Percentiles rank a stretch among this genome's conserved stretches.
phyloP scores from a whole-genome alignment of 2,113 vertebrate species.

The Hippotragus niger region DNA sequence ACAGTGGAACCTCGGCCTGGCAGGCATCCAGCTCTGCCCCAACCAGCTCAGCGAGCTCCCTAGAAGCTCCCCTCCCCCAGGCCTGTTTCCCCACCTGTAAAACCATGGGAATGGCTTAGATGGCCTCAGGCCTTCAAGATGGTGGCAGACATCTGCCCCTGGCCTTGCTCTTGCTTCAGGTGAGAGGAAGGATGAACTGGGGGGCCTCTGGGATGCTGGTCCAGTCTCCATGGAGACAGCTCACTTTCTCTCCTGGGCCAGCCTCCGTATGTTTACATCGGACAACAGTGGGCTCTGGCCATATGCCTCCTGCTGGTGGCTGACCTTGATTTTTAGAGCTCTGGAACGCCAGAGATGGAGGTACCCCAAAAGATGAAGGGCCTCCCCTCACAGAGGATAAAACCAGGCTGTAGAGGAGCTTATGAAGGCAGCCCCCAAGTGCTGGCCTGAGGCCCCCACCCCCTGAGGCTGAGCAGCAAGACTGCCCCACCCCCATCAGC shows the following conservation, averaged over 20 bases:
- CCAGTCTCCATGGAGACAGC: not conserved
- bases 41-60: not conserved
- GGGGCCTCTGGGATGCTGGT: not conserved
- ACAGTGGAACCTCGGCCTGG: rapidly evolving
- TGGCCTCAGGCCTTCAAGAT: not conserved
- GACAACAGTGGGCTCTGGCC: not conserved
- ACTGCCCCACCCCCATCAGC: rapidly evolving
- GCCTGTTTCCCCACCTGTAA: not conserved
- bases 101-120: not conserved
- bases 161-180: not conserved
- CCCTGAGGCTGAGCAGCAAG: not conserved
- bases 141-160: not conserved
- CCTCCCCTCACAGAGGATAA: not conserved
- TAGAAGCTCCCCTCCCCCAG: not conserved
- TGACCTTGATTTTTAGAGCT: not conserved
- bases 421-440: not conserved
- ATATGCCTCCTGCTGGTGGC: not conserved
- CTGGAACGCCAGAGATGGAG: not conserved
- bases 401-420: not conserved
- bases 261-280: not conserved
- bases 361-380: not conserved
- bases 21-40: not conserved
- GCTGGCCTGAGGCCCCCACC: not conserved
- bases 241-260: not conserved
- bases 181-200: not conserved